Conservation (phyloP, 2,888 invertebrate species). For the Diogma glabrata region DNA sequence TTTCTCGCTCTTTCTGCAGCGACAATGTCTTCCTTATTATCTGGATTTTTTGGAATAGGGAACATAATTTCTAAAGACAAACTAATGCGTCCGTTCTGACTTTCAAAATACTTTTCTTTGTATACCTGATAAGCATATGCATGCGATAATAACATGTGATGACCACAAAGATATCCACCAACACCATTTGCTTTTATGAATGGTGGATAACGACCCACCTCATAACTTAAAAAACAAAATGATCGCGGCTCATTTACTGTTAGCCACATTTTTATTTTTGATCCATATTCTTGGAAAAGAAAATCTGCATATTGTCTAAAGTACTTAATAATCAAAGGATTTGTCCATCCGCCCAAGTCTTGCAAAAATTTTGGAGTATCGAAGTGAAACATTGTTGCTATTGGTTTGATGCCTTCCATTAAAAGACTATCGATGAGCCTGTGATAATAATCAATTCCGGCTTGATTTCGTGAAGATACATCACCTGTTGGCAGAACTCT, state of each 20-base stretch:
- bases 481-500: conserved; percentile 48
- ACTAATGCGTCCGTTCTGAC: conserved; percentile 25
- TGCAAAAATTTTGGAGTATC: conserved; percentile 43
- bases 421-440: conserved; percentile 48
- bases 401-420: conserved; percentile 46
- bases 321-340: conserved; percentile 36
- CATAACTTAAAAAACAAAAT: conserved; percentile 39
- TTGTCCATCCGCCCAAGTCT: conserved; percentile 42
- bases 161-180: conserved; percentile 41
- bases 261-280: conserved; percentile 41
- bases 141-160: conserved; percentile 43
- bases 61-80: conserved; percentile 29
- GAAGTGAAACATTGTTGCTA: conserved; percentile 46
- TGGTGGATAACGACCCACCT: conserved; percentile 27
- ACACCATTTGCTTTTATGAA: conserved; percentile 35
- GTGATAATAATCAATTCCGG: conserved; percentile 52
- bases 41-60: conserved; percentile 26
- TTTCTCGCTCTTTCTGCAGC: conserved; percentile 24
- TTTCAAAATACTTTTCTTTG: conserved; percentile 21
- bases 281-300: conserved; percentile 37
- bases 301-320: conserved; percentile 40
- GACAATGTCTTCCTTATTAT: conserved; percentile 18
- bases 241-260: conserved; percentile 46
- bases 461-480: conserved; percentile 41
- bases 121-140: conserved; percentile 38